Conservation (phyloP, 2,113 vertebrate species). For the Phylloscopus trochilus region DNA sequence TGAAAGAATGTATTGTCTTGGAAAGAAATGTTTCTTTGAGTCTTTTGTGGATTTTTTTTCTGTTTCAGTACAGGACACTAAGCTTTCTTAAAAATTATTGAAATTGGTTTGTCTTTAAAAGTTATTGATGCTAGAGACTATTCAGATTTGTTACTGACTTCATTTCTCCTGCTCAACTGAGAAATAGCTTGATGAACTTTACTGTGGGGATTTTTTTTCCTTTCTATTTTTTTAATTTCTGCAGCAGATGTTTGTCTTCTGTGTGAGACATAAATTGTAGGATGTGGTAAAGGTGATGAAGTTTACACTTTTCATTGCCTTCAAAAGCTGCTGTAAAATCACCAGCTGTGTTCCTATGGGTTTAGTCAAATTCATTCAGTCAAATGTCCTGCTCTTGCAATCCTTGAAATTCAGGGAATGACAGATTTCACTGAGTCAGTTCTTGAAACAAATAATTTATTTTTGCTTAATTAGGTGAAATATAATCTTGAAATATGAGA, state of each 20-base stretch:
- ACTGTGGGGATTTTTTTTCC: neutral
- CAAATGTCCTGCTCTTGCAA: neutral
- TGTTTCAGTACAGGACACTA: neutral
- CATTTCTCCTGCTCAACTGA: neutral
- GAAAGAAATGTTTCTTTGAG: neutral
- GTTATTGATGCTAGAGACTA: neutral
- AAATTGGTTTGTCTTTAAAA: neutral
- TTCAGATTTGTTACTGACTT: neutral
- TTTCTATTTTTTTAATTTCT: neutral
- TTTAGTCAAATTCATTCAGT: neutral
- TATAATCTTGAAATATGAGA: neutral
- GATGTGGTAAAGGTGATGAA: neutral
- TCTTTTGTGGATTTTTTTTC: neutral
- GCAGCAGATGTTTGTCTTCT: constrained; percentile 12
- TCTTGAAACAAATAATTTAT: neutral
- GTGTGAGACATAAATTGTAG: constrained; percentile 9
- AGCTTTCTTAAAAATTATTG: neutral
- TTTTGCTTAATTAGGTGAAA: constrained; percentile 29
- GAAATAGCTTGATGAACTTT: neutral
- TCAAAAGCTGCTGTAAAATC: constrained; percentile 15
- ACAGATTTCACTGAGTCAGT: neutral
- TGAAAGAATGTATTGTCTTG: neutral
- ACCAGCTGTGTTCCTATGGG: constrained; percentile 10
- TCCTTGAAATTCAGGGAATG: neutral
- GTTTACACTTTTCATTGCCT: neutral